Evolutionary conservation across 2,797 vertebrate species (phyloP).

Genomic region (Balearica regulorum): DNA sequence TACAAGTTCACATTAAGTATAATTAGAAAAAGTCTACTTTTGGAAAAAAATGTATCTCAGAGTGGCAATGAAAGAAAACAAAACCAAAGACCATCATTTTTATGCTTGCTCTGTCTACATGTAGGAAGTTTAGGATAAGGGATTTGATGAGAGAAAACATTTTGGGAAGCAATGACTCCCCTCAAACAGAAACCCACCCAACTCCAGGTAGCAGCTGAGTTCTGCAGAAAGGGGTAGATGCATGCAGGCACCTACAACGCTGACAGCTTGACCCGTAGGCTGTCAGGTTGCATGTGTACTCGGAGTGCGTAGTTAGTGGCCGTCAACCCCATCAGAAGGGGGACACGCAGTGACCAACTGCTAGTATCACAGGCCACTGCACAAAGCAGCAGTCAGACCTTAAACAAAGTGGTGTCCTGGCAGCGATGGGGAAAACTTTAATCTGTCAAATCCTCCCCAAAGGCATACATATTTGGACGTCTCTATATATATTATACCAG

Average conservation of each 20-base stretch:
- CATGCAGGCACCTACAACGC: accelerated
- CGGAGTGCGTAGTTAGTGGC: accelerated
- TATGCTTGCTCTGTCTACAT: background rate
- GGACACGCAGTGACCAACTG: background rate
- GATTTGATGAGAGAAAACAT: background rate
- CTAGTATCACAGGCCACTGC: background rate
- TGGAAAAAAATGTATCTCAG: background rate
- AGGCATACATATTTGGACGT: background rate
- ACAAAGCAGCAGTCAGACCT: background rate
- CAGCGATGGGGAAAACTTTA: accelerated
- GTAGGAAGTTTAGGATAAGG: background rate
- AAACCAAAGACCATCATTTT: background rate
- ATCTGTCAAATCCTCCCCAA: background rate
- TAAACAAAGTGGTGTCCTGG: background rate
- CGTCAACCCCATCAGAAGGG: background rate
- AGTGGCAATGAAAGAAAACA: background rate
- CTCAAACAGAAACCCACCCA: background rate
- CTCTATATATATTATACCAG: background rate
- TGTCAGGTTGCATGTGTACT: background rate
- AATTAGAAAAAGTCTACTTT: background rate
- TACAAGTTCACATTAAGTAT: background rate
- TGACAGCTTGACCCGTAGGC: background rate
- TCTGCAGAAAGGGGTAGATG: background rate
- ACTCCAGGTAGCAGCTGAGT: background rate
- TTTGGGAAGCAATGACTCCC: background rate